phyloP scores from a whole-genome alignment of 2,113 vertebrate species.

The Zosterops lateralis region DNA sequence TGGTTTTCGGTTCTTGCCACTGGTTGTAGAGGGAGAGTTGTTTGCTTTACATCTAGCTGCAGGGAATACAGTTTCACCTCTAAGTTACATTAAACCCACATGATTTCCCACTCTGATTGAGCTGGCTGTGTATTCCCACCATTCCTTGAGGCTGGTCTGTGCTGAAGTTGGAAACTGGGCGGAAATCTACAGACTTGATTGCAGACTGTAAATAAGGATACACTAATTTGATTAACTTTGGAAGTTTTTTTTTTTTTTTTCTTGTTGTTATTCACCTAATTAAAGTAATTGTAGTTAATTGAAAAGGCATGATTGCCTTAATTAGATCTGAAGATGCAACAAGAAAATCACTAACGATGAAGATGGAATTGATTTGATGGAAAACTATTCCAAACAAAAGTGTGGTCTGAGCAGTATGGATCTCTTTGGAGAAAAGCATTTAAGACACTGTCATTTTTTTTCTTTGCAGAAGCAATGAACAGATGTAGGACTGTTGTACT shows the following conservation, averaged over 20 bases:
- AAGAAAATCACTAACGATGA: constrained; percentile 46
- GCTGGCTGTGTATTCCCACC: neutral
- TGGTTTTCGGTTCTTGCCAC: neutral
- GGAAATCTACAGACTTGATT: neutral
- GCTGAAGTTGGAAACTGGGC: neutral
- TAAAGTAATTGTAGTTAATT: constrained; percentile 59
- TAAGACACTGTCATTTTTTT: neutral
- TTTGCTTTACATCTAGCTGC: neutral
- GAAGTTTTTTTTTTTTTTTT: constrained; percentile 22
- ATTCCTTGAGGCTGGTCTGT: neutral
- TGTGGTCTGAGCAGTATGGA: neutral
- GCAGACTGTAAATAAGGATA: constrained; percentile 51
- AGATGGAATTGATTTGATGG: constrained; percentile 23
- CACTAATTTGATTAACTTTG: constrained; percentile 47
- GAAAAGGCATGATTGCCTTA: constrained; percentile 61
- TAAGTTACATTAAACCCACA: neutral
- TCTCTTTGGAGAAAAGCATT: neutral
- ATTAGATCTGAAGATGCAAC: constrained; percentile 42
- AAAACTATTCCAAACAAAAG: constrained; percentile 17
- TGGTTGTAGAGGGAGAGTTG: neutral
- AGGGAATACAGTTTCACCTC: neutral
- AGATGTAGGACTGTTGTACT: neutral
- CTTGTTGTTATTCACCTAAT: constrained; percentile 55
- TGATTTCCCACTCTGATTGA: neutral
- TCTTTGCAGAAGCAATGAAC: neutral